Percentiles rank a stretch among this genome's conserved stretches.
phyloP scores from a whole-genome alignment of 2,888 invertebrate genomes.

The Apeira syringaria region DNA sequence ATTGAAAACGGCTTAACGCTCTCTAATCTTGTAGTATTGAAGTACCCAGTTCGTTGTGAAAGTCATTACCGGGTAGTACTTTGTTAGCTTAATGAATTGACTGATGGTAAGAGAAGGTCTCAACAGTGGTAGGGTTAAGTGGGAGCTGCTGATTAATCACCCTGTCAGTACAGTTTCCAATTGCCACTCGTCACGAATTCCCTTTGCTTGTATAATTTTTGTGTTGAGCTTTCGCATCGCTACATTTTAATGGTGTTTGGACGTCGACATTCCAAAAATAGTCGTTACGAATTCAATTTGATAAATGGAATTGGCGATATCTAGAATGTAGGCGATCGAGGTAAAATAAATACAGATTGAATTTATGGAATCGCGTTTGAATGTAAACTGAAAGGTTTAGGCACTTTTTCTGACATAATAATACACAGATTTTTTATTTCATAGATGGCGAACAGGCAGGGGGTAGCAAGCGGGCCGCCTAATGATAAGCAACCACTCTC shows the following conservation, averaged over 20 bases:
- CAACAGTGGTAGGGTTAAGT: conserved; percentile 80
- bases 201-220: conserved; percentile 57
- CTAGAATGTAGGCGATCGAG: conserved; percentile 29
- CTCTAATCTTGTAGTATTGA: conserved; percentile 60
- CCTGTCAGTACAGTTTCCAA: conserved; percentile 78
- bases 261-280: conserved; percentile 34
- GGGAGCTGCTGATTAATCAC: conserved; percentile 80
- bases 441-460: too few relatives aligned
- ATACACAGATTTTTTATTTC: too few relatives aligned
- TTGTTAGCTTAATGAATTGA: conserved; percentile 83
- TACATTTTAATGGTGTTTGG: conserved; percentile 38
- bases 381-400: conserved; percentile 23
- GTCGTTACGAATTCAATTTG: conserved; percentile 40
- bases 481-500: too few relatives aligned
- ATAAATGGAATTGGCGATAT: conserved; percentile 39
- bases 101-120: conserved; percentile 76
- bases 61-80: conserved; percentile 78
- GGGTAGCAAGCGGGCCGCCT: too few relatives aligned
- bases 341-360: conserved; percentile 23
- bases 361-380: conserved; percentile 5
- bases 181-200: conserved; percentile 76
- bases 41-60: conserved; percentile 62
- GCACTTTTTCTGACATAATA: too few relatives aligned
- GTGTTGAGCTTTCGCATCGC: conserved; percentile 38
- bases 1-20: conserved; percentile 40